A percentile compares a stretch with the other conserved stretches of the same genome.
These are phyloP conservation scores for Tenebrosternarchus preto DNA, from an alignment of 2,113 vertebrate genomes.

Conservation along the genomic window DNA sequence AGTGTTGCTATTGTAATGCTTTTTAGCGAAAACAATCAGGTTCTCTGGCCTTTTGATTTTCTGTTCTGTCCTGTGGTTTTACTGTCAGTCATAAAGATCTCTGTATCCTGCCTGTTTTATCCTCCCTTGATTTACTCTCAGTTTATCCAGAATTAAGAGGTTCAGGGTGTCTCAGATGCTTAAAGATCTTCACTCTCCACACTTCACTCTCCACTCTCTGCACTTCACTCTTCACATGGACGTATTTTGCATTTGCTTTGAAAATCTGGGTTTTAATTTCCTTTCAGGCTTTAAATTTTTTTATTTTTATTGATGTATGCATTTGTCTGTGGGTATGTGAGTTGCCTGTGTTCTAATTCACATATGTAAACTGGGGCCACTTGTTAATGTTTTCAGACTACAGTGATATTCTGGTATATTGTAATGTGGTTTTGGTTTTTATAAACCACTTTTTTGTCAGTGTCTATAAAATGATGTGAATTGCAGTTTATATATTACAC, in stretches of 20 bases:
- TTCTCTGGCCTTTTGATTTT: background rate
- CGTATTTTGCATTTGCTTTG: slow-evolving; percentile 16
- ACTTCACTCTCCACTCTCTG: background rate
- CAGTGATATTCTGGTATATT: slow-evolving; percentile 53
- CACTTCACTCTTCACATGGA: background rate
- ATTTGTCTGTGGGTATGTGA: slow-evolving; percentile 48
- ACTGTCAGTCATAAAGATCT: background rate
- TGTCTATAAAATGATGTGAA: slow-evolving; percentile 65
- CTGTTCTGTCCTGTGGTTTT: background rate
- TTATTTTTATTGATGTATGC: slow-evolving; percentile 38
- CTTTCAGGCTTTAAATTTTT: slow-evolving; percentile 46
- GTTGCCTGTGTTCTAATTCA: slow-evolving; percentile 42
- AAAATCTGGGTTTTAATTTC: slow-evolving; percentile 19
- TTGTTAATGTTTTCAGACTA: slow-evolving; percentile 33
- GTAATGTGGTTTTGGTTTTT: slow-evolving; percentile 14
- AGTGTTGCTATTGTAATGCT: slow-evolving; percentile 54
- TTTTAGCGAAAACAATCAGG: slow-evolving; percentile 41
- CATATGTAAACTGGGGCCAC: slow-evolving; percentile 51
- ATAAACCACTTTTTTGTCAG: slow-evolving; percentile 58
- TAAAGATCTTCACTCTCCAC: too few species aligned
- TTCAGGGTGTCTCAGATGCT: too few species aligned
- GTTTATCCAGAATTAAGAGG: too few species aligned
- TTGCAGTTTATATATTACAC: slow-evolving; percentile 66
- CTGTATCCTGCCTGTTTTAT: background rate
- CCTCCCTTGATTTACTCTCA: background rate